Evolutionary conservation across 2,888 invertebrate genomes (phyloP), one percentile per base, ranked within the genome.

Genomic region (Drosophila basisetae): DNA sequence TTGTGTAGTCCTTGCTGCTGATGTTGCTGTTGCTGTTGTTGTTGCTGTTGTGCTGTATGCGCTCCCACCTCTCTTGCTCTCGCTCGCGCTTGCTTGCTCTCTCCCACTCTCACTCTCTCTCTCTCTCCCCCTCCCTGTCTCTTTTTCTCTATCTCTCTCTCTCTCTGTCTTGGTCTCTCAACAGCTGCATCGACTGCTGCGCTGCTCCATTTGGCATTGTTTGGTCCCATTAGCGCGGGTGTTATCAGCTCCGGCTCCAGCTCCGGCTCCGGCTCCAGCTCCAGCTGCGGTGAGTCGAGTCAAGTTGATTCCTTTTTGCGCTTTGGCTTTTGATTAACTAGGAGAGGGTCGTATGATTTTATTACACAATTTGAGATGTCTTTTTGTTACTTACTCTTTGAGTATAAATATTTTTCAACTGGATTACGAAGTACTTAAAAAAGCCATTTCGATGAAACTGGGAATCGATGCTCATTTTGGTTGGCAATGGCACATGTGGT

Each of bases 221-320:
- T 89, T 89, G 89, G 92, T 91, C 92, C 92, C 92, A 92, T 92
- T 92, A 92, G 92, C 91, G 91, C 91, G 90, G 90, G 87, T 89
- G 88, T 91, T 92, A 92, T 92, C 92, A 91, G 88, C 80, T 85
- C 82, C 84, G 68, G 80, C 67, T 78, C 82, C 77, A 68, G 76
- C 77, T 82, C 67, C 79, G 70, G 77, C 76, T 70, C 41, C 59
- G 39, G 76, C 78, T 82, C 63, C 79, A 72, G 78, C 76, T 70
- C 47, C 59, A 74, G 79, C 76, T 70, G 41, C 59, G 60, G 68
- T 68, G 43, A 64, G 63, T 55, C 50, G 53, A 60, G 88, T 84
- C 88, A 81, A 87, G 91, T 82, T 83, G 89, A 89, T 90, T 84
- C 84, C 78, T 78, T 79, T 83, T 76, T 83, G 83, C 74, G 69